Base-by-base conservation (phyloP, 92 coral and sea anemone genomes). In the Metridium senile region DNA sequence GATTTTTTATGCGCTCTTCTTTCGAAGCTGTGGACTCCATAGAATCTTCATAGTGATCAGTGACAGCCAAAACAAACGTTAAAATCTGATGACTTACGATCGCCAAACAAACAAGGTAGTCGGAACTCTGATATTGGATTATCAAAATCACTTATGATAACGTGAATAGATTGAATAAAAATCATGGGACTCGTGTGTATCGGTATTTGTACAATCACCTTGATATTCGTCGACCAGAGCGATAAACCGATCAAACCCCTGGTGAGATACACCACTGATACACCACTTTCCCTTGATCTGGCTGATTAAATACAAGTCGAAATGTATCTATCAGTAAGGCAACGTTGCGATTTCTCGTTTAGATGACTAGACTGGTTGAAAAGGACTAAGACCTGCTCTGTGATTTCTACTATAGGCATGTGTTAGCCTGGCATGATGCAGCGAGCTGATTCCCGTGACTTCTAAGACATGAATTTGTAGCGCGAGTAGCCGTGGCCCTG, bases 241-340 rank as follows among this genome's bases (percentile, higher is more conserved):
- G 93, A 92, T 92, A 92, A 92, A 92, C 93, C 70, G 77, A 92
- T 92, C 97, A 81, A 85, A 84, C 91, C 88, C 97, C 97, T 31
- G 97, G 80, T 74, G 97, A n/a, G 97, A 66, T 61, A 54, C 33
- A 46, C 74, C 46, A 67, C 58, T 74, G 97, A 89, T 89, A 92
- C 93, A 85, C 89, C 93, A 92, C 87, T 85, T 88, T 91, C 81
- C 83, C 77, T 79, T 92, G 97, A 92, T 92, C 91, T 85, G 84
- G 77, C 47, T 79, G 97, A 92, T 92, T 89, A 92, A 89, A 85
- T 68, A 76, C 83, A 74, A 88, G 89, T 85, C 90, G 79, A 89
- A 92, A 87, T 79, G 76, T 62, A 87, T 81, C 92, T 84, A 81
- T 87, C 85, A 76, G 87, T 87, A 66, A 89, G 23, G 46, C 86